Evolutionary conservation across 2,888 invertebrate species (phyloP).

Genomic region (Lasioglossum oenotherae): DNA sequence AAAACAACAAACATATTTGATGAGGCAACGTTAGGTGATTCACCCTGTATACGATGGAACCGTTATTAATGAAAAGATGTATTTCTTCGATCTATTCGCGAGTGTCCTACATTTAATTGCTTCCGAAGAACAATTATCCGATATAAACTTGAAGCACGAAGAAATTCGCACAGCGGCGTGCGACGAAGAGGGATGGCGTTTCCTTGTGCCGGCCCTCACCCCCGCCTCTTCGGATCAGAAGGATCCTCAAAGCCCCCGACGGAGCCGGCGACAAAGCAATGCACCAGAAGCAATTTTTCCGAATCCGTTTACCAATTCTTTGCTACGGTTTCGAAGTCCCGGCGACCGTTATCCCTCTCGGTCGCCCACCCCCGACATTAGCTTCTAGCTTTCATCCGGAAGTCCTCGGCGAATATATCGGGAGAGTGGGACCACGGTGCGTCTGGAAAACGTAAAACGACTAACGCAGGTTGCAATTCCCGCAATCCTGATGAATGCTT

Average conservation of each 20-base stretch:
- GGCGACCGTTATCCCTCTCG: neutral
- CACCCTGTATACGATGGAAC: too few species aligned
- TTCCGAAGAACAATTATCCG: neutral
- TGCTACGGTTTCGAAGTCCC: neutral
- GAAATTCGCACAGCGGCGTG: neutral
- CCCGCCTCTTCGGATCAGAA: neutral
- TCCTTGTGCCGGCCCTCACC: neutral
- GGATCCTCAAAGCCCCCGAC: neutral
- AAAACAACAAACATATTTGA: too few species aligned
- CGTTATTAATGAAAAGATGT: neutral
- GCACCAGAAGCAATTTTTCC: constrained; percentile 10
- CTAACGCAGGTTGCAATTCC: too few species aligned
- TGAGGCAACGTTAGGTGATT: too few species aligned
- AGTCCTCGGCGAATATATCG: neutral
- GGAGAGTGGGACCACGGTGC: neutral
- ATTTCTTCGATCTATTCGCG: neutral
- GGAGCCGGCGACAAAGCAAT: neutral
- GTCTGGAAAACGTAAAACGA: neutral
- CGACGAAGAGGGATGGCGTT: neutral
- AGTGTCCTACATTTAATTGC: neutral
- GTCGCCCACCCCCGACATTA: neutral
- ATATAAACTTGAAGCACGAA: neutral
- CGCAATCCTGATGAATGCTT: too few species aligned
- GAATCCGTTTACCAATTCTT: constrained; percentile 17
- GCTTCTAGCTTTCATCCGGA: constrained; percentile 8